Evolutionary conservation across 2,797 vertebrate genomes (phyloP), one percentile per base, ranked within the genome.

Genomic region (Anabacerthia variegaticeps): DNA sequence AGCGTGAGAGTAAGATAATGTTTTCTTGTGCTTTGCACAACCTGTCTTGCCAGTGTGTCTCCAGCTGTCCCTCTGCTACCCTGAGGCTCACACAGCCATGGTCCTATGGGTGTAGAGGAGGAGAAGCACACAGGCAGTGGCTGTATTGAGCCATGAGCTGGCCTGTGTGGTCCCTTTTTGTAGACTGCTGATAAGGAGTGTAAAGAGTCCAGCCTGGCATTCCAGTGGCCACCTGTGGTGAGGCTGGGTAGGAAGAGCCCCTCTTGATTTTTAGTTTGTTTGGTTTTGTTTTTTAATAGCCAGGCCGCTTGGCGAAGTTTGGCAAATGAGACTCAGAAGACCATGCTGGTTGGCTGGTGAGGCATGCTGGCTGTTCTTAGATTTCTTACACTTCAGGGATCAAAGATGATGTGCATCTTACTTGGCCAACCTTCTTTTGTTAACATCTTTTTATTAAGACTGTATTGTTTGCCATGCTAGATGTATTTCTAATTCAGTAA

Each of bases 141-240:
- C 16, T 55, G 14, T 34, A 28, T 20, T 3, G 12, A 88, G n/a
- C 36, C 0, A 0, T 48, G 44, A 63, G 12, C 21, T 41, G 39
- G 14, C 20, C n/a, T 1, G 0, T 0, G 0, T 41, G 7, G 37
- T 56, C 23, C 6, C 4, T 12, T 62, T 44, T 34, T 22, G 18
- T 17, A 26, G 2, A 36, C 21, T 67, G 7, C 4, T 54, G 46
- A 26, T 69, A n/a, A 58, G 5, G 6, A 56, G 20, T 8, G 3
- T 85, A 22, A 28, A 8, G 18, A 68, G 16, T 37, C 59, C 48
- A 72, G 22, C 10, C 58, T 78, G 69, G 20, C 9, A 34, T 51
- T 34, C 14, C 3, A 9, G 51, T 54, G 30, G 7, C 18, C 52
- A 20, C 19, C 30, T 54, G 30, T 54, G 30, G 7, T 20, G 17